Percentiles rank a stretch among this genome's conserved stretches.
Conservation (phyloP, 2,888 invertebrate genomes). For the Proisotoma minuta region DNA sequence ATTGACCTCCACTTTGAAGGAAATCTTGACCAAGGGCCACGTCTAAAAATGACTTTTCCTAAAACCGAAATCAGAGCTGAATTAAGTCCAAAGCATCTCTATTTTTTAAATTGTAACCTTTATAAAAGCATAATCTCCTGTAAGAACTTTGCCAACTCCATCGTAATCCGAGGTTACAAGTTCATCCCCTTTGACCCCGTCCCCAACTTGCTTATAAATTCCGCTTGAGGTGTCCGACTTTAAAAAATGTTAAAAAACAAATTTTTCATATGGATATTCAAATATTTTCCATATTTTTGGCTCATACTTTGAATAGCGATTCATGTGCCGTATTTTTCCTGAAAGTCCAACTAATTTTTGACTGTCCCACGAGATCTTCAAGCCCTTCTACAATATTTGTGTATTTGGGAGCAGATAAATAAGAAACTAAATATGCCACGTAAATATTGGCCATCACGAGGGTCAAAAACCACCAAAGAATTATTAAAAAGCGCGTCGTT, state of each 20-base stretch:
- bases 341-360: conserved; percentile 41
- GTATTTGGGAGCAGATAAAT: conserved; percentile 42
- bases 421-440: conserved; percentile 44
- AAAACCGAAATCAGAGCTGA: background rate
- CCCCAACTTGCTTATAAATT: conserved; percentile 39
- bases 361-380: conserved; percentile 38
- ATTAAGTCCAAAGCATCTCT: background rate
- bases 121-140: conserved; percentile 40
- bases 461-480: conserved; percentile 44
- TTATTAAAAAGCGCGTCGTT: conserved; percentile 39
- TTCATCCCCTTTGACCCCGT: conserved; percentile 21
- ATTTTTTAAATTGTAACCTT: conserved; percentile 27
- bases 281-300: background rate
- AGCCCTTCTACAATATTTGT: conserved; percentile 40
- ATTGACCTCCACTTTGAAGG: conserved; percentile 19
- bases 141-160: conserved; percentile 36
- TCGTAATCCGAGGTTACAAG: conserved; percentile 30
- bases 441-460: conserved; percentile 45
- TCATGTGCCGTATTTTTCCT: conserved; percentile 39
- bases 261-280: background rate
- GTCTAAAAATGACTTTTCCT: conserved; percentile 46
- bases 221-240: conserved; percentile 35
- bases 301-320: conserved; percentile 35
- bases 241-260: conserved; percentile 2
- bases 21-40: conserved; percentile 42